Evolutionary conservation across 1,140 invertebrate genomes (phyloP).

Genomic region (Zaprionus taronus): DNA sequence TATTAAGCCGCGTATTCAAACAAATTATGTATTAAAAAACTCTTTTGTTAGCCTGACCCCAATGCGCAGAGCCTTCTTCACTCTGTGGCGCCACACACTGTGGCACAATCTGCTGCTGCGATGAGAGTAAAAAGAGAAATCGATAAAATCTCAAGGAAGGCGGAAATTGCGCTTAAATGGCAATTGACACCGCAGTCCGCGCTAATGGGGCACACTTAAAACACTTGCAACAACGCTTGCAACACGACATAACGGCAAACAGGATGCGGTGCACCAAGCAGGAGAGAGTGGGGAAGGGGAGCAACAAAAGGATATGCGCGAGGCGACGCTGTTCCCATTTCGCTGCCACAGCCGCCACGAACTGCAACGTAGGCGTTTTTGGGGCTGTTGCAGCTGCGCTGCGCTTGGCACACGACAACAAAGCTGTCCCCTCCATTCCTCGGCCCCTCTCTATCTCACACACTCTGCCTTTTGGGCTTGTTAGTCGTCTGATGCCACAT

Average conservation of each 20-base stretch:
- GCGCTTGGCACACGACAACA: slow-evolving; percentile 42
- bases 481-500: slow-evolving; percentile 17
- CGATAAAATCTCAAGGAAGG: slow-evolving; percentile 48
- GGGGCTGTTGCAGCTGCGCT: slow-evolving; percentile 40
- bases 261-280: neutral
- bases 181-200: slow-evolving; percentile 55
- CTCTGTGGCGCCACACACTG: no score
- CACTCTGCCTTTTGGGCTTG: slow-evolving; percentile 25
- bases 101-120: neutral
- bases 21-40: neutral
- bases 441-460: neutral
- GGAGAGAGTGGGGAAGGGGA: neutral
- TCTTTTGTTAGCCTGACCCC: neutral
- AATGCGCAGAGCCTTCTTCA: neutral
- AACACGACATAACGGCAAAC: slow-evolving; percentile 16
- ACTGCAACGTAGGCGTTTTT: slow-evolving; percentile 26
- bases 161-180: slow-evolving; percentile 63
- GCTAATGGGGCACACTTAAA: slow-evolving; percentile 60
- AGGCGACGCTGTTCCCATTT: slow-evolving; percentile 23
- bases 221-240: slow-evolving; percentile 19
- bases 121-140: slow-evolving; percentile 28
- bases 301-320: slow-evolving; percentile 18
- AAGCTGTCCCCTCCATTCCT: neutral
- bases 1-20: neutral
- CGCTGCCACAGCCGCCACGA: neutral